Percentiles rank a stretch among this genome's conserved stretches.
Conservation (phyloP, 2,113 vertebrate genomes). For the Ameiurus melas region DNA sequence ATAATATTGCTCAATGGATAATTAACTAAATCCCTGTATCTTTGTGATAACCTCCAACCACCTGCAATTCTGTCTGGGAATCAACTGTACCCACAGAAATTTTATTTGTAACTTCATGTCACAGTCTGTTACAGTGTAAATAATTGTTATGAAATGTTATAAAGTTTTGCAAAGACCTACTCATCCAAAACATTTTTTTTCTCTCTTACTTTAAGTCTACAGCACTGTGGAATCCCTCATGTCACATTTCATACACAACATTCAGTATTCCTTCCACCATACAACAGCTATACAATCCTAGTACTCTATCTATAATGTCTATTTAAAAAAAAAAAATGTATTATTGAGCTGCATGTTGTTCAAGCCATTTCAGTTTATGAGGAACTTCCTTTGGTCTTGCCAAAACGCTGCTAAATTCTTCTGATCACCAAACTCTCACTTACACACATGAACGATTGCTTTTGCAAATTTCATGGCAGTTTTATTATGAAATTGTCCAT, state of each 20-base stretch:
- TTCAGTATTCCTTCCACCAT: not conserved
- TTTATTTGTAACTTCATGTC: not conserved
- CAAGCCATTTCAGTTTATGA: not conserved
- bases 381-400: not conserved
- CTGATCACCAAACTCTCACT: not conserved
- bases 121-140: not conserved
- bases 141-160: not conserved
- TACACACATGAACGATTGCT: not conserved
- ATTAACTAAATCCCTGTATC: not conserved
- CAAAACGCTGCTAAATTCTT: not conserved
- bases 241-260: not conserved
- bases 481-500: not conserved
- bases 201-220: not conserved
- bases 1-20: not conserved
- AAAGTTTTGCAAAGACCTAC: not conserved
- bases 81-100: not conserved
- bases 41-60: not conserved
- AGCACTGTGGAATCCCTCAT: not conserved
- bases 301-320: not conserved
- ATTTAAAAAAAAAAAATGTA: not conserved
- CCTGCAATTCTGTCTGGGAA: not conserved
- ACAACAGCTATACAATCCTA: not conserved
- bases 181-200: not conserved
- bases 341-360: not conserved
- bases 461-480: not conserved